phyloP scores from a whole-genome alignment of 1,140 invertebrate genomes.

The Calosoma granatense region DNA sequence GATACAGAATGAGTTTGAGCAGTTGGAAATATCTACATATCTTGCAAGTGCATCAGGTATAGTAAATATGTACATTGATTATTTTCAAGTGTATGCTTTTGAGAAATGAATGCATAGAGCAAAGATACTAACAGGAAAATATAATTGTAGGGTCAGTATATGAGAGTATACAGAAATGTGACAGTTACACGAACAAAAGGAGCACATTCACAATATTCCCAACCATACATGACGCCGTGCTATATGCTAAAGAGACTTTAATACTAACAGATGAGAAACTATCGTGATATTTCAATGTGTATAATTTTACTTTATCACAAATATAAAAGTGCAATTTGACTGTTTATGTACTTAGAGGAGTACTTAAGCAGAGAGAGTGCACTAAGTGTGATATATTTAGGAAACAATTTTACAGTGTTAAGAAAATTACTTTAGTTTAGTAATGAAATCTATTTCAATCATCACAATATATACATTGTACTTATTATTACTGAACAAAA shows the following conservation, averaged over 20 bases:
- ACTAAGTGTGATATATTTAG: too few relatives aligned
- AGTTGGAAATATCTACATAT: conserved; percentile 44
- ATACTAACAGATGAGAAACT: conserved; percentile 19
- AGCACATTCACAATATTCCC: conserved; percentile 51
- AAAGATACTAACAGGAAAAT: neutral
- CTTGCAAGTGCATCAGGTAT: conserved; percentile 52
- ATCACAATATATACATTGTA: too few relatives aligned
- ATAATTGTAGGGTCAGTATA: conserved; percentile 44
- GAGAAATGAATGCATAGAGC: too few relatives aligned
- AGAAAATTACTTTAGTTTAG: too few relatives aligned
- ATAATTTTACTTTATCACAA: neutral
- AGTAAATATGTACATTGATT: neutral
- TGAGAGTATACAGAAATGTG: conserved; percentile 52
- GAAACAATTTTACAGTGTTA: too few relatives aligned
- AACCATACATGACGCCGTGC: conserved; percentile 59
- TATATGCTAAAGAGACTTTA: conserved; percentile 36
- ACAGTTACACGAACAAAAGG: conserved; percentile 40
- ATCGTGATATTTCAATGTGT: neutral
- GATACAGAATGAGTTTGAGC: conserved; percentile 44
- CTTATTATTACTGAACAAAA: too few relatives aligned
- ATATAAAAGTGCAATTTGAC: too few relatives aligned
- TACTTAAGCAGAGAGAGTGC: too few relatives aligned
- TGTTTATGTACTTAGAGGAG: too few relatives aligned
- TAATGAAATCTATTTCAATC: too few relatives aligned
- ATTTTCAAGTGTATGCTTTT: conserved; percentile 5